A percentile compares a stretch with the other conserved stretches of the same genome.
Evolutionary conservation across 2,113 vertebrate genomes (phyloP).

Genomic region (Hirundichthys speculiger): DNA sequence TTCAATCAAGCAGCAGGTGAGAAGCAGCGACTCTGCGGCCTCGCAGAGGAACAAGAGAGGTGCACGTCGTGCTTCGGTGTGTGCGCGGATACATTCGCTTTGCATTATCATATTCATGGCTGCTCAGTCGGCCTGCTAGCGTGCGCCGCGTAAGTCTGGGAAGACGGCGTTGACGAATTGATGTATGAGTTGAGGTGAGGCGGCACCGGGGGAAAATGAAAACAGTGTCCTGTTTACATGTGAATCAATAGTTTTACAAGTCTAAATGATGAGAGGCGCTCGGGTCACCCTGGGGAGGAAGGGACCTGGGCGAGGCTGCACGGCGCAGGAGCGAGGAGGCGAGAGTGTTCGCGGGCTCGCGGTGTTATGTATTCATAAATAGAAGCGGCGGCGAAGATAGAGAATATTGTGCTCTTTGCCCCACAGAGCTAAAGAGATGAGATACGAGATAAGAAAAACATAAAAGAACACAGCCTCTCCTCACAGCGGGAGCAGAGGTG

Average conservation of each 20-base stretch:
- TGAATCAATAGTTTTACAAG: conserved; percentile 61
- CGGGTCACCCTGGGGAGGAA: conserved; percentile 24
- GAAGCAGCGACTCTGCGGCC: too few relatives aligned
- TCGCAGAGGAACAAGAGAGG: too few relatives aligned
- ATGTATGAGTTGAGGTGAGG: conserved; percentile 62
- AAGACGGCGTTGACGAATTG: conserved; percentile 48
- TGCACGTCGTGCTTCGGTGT: too few relatives aligned
- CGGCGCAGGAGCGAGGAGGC: conserved; percentile 2
- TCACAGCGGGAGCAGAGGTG: conserved; percentile 18
- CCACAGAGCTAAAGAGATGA: conserved; percentile 19
- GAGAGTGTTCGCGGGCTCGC: not conserved
- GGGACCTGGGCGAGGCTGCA: conserved; percentile 13
- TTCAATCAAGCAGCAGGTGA: too few relatives aligned
- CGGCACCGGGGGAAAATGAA: conserved; percentile 46
- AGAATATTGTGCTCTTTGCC: conserved; percentile 42
- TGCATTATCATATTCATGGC: not conserved
- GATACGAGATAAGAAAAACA: conserved; percentile 41
- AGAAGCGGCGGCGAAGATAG: conserved; percentile 9
- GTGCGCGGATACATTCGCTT: not conserved
- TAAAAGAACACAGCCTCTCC: conserved; percentile 24
- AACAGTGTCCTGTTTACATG: conserved; percentile 61
- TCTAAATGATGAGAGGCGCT: conserved; percentile 51
- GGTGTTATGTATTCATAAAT: conserved; percentile 28
- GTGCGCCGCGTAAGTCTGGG: conserved; percentile 11
- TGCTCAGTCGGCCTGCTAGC: conserved; percentile 28